phyloP scores from a whole-genome alignment of 2,888 invertebrate genomes.

The Diloba caeruleocephala region DNA sequence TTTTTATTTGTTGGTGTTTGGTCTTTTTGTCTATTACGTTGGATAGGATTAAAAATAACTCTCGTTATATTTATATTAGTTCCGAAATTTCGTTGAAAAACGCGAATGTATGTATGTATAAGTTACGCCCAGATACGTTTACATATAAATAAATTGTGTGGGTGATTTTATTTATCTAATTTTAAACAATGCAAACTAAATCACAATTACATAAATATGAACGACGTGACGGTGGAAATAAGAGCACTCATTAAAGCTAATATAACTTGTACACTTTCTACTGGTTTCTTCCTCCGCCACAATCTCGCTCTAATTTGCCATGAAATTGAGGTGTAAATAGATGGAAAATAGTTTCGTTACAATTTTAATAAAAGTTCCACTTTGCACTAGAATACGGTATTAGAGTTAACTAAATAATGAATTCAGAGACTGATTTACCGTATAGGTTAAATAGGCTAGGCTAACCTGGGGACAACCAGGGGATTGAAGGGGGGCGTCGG shows the following conservation, averaged over 20 bases:
- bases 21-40: constrained; percentile 2
- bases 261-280: constrained; percentile 39
- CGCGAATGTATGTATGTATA: too few species aligned
- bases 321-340: constrained; percentile 45
- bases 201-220: constrained; percentile 3
- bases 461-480: too few species aligned
- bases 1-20: constrained; percentile 17
- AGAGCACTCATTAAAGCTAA: constrained; percentile 20
- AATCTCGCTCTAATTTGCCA: constrained; percentile 47
- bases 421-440: too few species aligned
- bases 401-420: constrained; percentile 10
- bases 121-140: too few species aligned
- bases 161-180: too few species aligned
- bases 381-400: constrained; percentile 24
- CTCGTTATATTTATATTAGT: constrained; percentile 1
- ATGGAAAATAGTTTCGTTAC: constrained; percentile 31
- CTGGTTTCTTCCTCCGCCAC: constrained; percentile 25
- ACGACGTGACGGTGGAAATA: constrained; percentile 16
- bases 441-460: too few species aligned
- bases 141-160: too few species aligned
- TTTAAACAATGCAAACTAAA: neutral
- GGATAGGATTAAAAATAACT: neutral
- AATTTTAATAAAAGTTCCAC: constrained; percentile 44
- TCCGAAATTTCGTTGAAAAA: too few species aligned
- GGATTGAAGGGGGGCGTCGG: too few species aligned